Percentiles rank a stretch among this genome's conserved stretches.
phyloP scores from a whole-genome alignment of 2,888 invertebrate genomes.

The Suillia variegata region DNA sequence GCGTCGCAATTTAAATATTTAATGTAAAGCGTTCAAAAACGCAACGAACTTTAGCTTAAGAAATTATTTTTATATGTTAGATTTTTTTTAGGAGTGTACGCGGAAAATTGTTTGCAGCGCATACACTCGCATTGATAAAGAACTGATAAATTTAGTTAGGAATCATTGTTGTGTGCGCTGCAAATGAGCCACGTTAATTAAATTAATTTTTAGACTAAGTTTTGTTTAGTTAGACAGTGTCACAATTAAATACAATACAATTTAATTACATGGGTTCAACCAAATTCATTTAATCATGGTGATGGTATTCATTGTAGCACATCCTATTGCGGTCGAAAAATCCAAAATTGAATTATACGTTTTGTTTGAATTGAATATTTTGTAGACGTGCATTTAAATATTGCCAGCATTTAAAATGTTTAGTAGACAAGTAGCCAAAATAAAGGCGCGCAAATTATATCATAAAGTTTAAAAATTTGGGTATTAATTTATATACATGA shows the following conservation, averaged over 20 bases:
- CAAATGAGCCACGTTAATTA: slow-evolving; percentile 43
- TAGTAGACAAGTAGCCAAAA: neutral
- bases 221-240: no score
- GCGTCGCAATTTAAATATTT: slow-evolving; percentile 51
- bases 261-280: slow-evolving; percentile 1
- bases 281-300: slow-evolving; percentile 28
- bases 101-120: slow-evolving; percentile 45
- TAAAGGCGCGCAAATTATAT: neutral
- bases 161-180: slow-evolving; percentile 32
- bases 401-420: neutral
- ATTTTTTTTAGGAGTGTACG: neutral
- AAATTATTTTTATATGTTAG: neutral
- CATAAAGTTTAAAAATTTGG: no score
- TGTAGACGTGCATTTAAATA: neutral
- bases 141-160: slow-evolving; percentile 13
- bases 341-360: neutral
- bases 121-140: slow-evolving; percentile 26
- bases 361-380: neutral
- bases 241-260: slow-evolving; percentile 13
- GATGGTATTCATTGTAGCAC: slow-evolving; percentile 32
- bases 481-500: no score
- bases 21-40: no score
- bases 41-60: neutral
- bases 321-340: neutral
- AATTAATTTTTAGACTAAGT: no score